Evolutionary conservation across 2,797 vertebrate genomes (phyloP).

Genomic region (Uromys caudimaculatus): DNA sequence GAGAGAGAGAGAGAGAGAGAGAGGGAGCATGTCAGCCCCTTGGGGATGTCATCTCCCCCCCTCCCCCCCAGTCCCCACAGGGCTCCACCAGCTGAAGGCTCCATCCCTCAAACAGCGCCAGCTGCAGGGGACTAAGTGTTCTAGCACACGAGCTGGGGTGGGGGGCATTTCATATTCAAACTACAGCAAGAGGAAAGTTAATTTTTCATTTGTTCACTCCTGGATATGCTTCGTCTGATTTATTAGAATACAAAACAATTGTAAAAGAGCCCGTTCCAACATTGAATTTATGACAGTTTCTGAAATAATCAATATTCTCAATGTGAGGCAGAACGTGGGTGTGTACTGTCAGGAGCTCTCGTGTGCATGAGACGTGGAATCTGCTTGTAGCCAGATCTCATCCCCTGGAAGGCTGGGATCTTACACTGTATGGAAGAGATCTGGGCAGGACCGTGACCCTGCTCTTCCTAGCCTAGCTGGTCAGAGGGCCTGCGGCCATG

Average conservation of each 20-base stretch:
- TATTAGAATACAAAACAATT: not conserved
- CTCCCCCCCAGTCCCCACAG: too few relatives aligned
- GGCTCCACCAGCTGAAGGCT: not conserved
- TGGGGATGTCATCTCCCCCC: not conserved
- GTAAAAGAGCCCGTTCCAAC: not conserved
- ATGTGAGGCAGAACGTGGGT: not conserved
- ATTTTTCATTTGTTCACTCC: not conserved
- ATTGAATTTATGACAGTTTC: constrained; percentile 17
- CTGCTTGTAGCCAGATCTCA: not conserved
- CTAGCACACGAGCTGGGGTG: not conserved
- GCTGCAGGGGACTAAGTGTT: too few relatives aligned
- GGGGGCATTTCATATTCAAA: not conserved
- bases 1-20: too few relatives aligned
- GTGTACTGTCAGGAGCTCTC: not conserved
- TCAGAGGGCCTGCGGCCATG: fast-evolving
- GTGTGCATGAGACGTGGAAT: not conserved
- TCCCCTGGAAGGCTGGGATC: not conserved
- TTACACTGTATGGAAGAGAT: not conserved
- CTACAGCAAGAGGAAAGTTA: not conserved
- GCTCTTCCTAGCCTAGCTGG: not conserved
- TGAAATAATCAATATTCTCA: not conserved
- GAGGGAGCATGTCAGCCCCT: not conserved
- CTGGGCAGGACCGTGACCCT: not conserved
- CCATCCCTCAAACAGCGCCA: not conserved
- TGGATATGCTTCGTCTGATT: constrained; percentile 7